Evolutionary conservation across 2,113 vertebrate species (phyloP).

Genomic region (Aphyosemion australe): DNA sequence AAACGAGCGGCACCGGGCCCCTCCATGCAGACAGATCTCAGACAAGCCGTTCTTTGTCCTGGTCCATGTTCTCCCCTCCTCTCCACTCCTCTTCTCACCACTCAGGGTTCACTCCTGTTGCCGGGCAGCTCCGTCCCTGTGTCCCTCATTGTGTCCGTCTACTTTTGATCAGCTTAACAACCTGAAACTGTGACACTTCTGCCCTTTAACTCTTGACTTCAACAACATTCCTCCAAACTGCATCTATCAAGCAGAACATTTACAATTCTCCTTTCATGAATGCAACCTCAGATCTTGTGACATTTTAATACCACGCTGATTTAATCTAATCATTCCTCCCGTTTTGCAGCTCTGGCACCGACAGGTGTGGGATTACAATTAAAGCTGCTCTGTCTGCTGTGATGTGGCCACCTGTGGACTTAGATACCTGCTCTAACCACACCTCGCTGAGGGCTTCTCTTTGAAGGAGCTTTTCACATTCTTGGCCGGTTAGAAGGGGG

Average conservation of each 20-base stretch:
- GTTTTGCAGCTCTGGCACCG: constrained; percentile 23
- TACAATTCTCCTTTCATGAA: constrained; percentile 21
- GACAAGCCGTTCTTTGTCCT: constrained; percentile 79
- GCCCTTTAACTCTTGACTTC: constrained; percentile 48
- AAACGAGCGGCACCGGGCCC: constrained; percentile 65
- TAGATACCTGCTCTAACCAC: constrained; percentile 64
- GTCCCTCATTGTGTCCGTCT: constrained; percentile 32
- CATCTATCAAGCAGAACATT: constrained; percentile 1
- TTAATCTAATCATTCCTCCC: constrained; percentile 20
- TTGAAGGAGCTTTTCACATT: constrained; percentile 73
- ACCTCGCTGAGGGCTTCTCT: constrained; percentile 59
- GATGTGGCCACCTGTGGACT: constrained; percentile 70
- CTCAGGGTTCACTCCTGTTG: constrained; percentile 58
- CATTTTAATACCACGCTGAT: constrained; percentile 21
- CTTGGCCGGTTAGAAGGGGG: constrained; percentile 66
- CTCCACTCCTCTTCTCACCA: constrained; percentile 67
- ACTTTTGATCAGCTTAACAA: constrained; percentile 64
- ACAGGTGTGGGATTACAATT: constrained; percentile 68
- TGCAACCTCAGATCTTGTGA: background rate
- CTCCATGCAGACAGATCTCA: constrained; percentile 54
- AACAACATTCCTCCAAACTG: constrained; percentile 32
- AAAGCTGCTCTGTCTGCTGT: constrained; percentile 41
- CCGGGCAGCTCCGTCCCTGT: constrained; percentile 42
- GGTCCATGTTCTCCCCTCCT: constrained; percentile 63
- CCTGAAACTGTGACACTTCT: constrained; percentile 44